A percentile compares a stretch with the other conserved stretches of the same genome.
These are phyloP conservation scores for Cylas formicarius DNA, from an alignment of 1,140 invertebrate genomes.

Conservation along the genomic window DNA sequence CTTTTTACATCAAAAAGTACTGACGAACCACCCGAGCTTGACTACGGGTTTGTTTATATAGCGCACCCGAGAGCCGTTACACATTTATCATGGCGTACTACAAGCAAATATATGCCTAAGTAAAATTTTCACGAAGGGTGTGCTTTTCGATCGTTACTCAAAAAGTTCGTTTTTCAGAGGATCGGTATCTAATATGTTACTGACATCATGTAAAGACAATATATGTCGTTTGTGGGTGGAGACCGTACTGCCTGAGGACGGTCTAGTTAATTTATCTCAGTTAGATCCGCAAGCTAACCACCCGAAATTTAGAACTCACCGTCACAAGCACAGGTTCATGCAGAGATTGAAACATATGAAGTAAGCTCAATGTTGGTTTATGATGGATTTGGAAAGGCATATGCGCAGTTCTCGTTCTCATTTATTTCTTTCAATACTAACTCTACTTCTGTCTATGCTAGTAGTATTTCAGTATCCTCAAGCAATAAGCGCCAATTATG, in stretches of 20 bases:
- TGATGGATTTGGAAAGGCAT: conserved; percentile 4
- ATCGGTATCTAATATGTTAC: conserved; percentile 94
- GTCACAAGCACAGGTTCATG: conserved; percentile 94
- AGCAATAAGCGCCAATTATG: too few species aligned
- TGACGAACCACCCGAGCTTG: conserved; percentile 57
- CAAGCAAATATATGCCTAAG: conserved; percentile 99
- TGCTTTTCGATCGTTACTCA: not conserved
- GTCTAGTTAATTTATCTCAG: conserved; percentile 79
- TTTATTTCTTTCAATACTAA: not conserved
- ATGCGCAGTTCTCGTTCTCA: conserved; percentile 1
- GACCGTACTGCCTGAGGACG: conserved; percentile 93
- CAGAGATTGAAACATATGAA: conserved; percentile 94
- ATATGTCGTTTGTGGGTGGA: conserved; percentile 98
- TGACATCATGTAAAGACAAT: conserved; percentile 97
- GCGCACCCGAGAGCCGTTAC: conserved; percentile 93
- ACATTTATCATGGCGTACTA: conserved; percentile 94
- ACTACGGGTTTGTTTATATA: conserved; percentile 92
- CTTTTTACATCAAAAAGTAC: conserved; percentile 55
- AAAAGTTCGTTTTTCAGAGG: conserved; percentile 54
- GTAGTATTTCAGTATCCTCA: too few species aligned
- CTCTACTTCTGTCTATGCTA: too few species aligned
- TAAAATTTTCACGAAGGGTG: conserved; percentile 45
- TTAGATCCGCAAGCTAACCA: conserved; percentile 71
- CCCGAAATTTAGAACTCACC: conserved; percentile 80
- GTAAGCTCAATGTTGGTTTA: conserved; percentile 46